Conservation (phyloP, 2,113 vertebrate genomes). For the Psilopogon haemacephalus region DNA sequence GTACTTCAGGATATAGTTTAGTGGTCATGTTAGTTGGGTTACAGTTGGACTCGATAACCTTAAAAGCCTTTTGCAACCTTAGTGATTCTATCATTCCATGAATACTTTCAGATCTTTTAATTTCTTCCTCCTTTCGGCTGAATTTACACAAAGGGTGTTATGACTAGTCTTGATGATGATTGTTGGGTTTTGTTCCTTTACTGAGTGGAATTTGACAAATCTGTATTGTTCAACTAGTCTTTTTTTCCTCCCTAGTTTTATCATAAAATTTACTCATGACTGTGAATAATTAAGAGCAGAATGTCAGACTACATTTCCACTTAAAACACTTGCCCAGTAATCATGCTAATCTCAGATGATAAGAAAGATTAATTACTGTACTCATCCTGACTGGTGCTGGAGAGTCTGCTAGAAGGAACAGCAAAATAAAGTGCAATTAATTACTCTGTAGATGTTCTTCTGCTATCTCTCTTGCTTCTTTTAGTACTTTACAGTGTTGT, state of each 20-base stretch:
- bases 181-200: background rate
- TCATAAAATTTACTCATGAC: background rate
- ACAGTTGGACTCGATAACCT: too few relatives aligned
- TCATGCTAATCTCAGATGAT: background rate
- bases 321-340: background rate
- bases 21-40: too few relatives aligned
- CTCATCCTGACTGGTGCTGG: background rate
- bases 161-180: background rate
- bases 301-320: slow-evolving; percentile 12
- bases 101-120: background rate
- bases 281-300: background rate
- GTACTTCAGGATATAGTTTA: too few relatives aligned
- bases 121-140: background rate
- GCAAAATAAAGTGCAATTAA: background rate
- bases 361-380: slow-evolving; percentile 33
- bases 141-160: background rate
- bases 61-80: too few relatives aligned
- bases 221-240: background rate
- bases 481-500: slow-evolving; percentile 1
- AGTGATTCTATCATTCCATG: too few relatives aligned
- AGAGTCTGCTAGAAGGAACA: background rate
- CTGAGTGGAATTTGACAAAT: background rate
- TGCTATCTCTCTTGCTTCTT: background rate
- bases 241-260: background rate
- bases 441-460: background rate